phyloP scores from a whole-genome alignment of 2,113 vertebrate species.

The Neofelis nebulosa region DNA sequence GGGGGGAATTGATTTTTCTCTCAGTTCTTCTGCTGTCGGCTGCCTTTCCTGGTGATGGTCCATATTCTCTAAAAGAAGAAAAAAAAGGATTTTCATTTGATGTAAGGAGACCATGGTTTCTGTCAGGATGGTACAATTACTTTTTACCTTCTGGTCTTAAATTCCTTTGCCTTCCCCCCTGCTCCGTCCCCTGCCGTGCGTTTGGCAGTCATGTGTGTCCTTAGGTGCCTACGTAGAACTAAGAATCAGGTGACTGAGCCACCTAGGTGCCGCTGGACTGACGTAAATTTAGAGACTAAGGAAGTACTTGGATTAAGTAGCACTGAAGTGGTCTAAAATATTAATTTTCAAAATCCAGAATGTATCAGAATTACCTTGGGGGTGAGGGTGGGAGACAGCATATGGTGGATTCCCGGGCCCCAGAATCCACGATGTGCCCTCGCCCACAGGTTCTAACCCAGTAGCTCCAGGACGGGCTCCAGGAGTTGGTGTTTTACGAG shows the following conservation, averaged over 20 bases:
- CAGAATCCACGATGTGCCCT: no score
- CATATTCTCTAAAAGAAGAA: background rate
- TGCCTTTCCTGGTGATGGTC: background rate
- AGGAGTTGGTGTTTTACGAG: background rate
- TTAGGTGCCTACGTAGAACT: background rate
- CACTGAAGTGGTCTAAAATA: background rate
- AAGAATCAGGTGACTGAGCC: background rate
- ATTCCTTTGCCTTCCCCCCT: background rate
- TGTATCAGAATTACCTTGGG: background rate
- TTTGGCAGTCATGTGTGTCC: background rate
- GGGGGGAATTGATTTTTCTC: background rate
- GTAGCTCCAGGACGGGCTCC: background rate
- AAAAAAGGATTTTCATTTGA: background rate
- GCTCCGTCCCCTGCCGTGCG: background rate
- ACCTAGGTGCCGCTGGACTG: background rate
- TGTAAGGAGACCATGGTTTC: background rate
- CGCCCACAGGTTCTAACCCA: background rate
- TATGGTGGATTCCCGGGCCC: background rate
- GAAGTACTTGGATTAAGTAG: background rate
- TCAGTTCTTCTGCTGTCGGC: fast-evolving
- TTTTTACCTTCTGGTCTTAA: background rate
- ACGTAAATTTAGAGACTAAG: background rate
- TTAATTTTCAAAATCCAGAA: background rate
- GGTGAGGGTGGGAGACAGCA: fast-evolving
- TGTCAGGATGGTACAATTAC: background rate